Evolutionary conservation across 2,797 vertebrate species (phyloP), one percentile per base, ranked within the genome.

Genomic region (Helostoma temminkii): DNA sequence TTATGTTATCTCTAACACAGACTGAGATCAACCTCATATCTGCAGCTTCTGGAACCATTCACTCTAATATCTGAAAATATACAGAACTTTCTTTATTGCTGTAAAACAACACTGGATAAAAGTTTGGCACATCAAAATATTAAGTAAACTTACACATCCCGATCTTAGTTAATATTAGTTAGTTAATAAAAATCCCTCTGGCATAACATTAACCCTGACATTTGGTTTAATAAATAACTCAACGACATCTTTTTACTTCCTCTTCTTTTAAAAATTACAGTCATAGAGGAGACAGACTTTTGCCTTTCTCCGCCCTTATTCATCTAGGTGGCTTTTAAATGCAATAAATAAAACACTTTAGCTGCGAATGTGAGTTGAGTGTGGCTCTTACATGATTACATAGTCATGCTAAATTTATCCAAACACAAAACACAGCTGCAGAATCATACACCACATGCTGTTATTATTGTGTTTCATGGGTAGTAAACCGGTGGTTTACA

Each of bases 401-500:
- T 60, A 77, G 58, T 50, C 32, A 26, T n/a, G 25, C 37, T 25
- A 34, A 59, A 50, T n/a, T 52, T 11, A 43, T 32, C 24, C 55
- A 26, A 26, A 22, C 4, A 7, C 41, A 56, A 41, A 6, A 45
- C 21, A 22, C 45, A 25, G 59, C 21, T 1, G 39, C 55, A 41
- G 52, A 19, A 55, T 48, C 32, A 32, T 16, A 8, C 9, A 7
- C 41, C 9, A 34, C 52, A 59, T 2, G 9, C 52, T 66, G 66
- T 66, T 54, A 41, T 69, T 54, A 46, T 62, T 46, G 69, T 60
- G 66, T 72, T 78, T 82, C 52, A 73, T 9, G 12, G 55, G 50
- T 59, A 55, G 43, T 65, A n/a, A 68, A 39, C 47, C 43, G 1
- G 19, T 54, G 71, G 78, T 61, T 78, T 72, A 69, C 16, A 3